Percentiles rank a stretch among this genome's conserved stretches.
Evolutionary conservation across 1,140 invertebrate species (phyloP).

Genomic region (Scaptomyza graminum): DNA sequence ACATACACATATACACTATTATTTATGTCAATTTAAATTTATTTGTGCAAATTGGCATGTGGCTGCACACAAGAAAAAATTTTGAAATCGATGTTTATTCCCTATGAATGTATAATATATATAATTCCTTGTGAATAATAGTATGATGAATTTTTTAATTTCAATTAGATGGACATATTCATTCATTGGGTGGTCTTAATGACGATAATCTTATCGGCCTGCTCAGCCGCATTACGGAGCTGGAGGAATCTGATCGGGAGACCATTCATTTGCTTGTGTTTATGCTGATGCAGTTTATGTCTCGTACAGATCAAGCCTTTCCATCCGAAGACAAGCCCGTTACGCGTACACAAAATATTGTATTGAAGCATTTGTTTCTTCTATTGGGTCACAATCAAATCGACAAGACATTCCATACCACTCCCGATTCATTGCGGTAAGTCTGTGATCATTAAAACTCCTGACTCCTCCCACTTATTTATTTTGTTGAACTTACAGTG

Average conservation of each 20-base stretch:
- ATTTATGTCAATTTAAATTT: conserved; percentile 60
- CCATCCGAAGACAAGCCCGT: conserved; percentile 93
- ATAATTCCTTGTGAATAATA: conserved; percentile 4
- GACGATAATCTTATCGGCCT: conserved; percentile 89
- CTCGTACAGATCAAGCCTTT: conserved; percentile 89
- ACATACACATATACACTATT: conserved; percentile 21
- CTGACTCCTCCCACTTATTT: neutral
- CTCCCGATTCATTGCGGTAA: conserved; percentile 94
- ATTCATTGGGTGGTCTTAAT: conserved; percentile 88
- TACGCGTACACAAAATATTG: conserved; percentile 92
- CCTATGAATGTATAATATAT: conserved; percentile 4
- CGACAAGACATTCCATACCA: conserved; percentile 95
- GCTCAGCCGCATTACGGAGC: conserved; percentile 92
- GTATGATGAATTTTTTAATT: neutral
- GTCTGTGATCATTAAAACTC: neutral
- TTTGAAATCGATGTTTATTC: conserved; percentile 52
- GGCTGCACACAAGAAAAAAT: conserved; percentile 58
- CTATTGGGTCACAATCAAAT: conserved; percentile 96
- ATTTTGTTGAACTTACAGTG: conserved; percentile 65
- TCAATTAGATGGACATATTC: conserved; percentile 89
- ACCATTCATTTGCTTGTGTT: conserved; percentile 98
- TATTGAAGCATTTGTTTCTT: conserved; percentile 96
- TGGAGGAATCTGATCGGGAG: conserved; percentile 97
- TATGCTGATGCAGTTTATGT: conserved; percentile 97
- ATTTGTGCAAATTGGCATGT: conserved; percentile 79